Conservation (phyloP, 1,140 invertebrate species). For the Brachionus asplanchnoidis region DNA sequence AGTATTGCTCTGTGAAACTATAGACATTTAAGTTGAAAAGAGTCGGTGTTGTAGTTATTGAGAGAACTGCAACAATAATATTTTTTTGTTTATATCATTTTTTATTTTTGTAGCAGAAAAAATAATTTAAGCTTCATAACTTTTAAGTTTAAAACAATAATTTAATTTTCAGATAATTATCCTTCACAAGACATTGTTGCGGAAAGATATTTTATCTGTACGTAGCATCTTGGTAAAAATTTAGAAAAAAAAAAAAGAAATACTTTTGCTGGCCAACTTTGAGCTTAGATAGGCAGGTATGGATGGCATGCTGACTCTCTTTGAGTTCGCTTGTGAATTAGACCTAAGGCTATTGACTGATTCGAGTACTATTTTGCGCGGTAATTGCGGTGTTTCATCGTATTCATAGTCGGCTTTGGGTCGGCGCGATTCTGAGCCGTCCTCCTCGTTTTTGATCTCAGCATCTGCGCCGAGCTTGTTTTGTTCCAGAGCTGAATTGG, state of each 20-base stretch:
- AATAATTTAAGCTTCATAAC: too few species aligned
- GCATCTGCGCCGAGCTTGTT: neutral
- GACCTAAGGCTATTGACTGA: neutral
- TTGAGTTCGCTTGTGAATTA: neutral
- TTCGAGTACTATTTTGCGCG: conserved; percentile 34
- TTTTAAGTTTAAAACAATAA: too few species aligned
- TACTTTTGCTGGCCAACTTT: conserved; percentile 37
- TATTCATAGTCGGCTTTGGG: neutral
- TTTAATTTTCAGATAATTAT: too few species aligned
- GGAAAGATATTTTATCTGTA: too few species aligned
- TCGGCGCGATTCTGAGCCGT: neutral
- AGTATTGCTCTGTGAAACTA: too few species aligned
- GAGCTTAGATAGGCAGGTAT: conserved; percentile 29
- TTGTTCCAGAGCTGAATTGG: conserved; percentile 39
- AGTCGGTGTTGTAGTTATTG: too few species aligned
- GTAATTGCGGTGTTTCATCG: conserved; percentile 17
- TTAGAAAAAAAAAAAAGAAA: neutral
- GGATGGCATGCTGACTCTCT: conserved; percentile 38
- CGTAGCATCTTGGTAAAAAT: too few species aligned
- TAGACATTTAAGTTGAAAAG: too few species aligned
- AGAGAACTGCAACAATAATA: too few species aligned
- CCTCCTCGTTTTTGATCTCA: neutral
- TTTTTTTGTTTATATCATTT: too few species aligned
- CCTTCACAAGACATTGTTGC: too few species aligned
- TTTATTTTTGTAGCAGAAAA: too few species aligned